A percentile compares a stretch with the other conserved stretches of the same genome.
Evolutionary conservation across 2,113 vertebrate species (phyloP).

Genomic region (Suricata suricatta): DNA sequence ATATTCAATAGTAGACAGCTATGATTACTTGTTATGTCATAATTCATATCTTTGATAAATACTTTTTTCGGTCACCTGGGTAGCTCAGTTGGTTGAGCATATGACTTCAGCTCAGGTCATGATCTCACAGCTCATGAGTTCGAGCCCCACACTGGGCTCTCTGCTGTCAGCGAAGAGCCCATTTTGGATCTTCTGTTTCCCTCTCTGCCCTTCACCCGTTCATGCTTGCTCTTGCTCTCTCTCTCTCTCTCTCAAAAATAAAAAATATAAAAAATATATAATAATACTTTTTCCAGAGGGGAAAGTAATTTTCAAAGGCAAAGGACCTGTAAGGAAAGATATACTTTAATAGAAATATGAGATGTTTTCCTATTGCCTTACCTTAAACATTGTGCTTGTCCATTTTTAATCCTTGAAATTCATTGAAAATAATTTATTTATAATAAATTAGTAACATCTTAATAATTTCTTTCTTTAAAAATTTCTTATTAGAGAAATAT

Average conservation of each 20-base stretch:
- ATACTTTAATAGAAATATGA: background rate
- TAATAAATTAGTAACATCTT: background rate
- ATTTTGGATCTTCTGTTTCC: too few species aligned
- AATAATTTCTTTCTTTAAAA: background rate
- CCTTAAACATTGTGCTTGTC: background rate
- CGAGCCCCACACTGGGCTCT: too few species aligned
- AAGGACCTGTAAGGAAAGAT: background rate
- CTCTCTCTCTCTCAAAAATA: too few species aligned
- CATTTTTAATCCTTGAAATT: background rate
- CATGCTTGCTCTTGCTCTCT: too few species aligned
- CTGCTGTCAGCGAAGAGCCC: too few species aligned
- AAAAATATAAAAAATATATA: background rate
- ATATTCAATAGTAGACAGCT: background rate
- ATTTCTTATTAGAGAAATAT: background rate
- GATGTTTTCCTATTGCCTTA: background rate
- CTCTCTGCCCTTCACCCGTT: too few species aligned
- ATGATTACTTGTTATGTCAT: background rate
- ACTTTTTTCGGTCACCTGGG: background rate
- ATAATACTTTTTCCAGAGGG: background rate
- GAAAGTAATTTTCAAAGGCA: conserved; percentile 7
- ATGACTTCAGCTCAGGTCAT: too few species aligned
- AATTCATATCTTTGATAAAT: conserved; percentile 20
- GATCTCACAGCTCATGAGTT: too few species aligned
- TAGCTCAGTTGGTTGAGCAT: too few species aligned
- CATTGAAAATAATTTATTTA: background rate